Evolutionary conservation across 2,113 vertebrate genomes (phyloP).

Genomic region (Oncorhynchus clarkii): DNA sequence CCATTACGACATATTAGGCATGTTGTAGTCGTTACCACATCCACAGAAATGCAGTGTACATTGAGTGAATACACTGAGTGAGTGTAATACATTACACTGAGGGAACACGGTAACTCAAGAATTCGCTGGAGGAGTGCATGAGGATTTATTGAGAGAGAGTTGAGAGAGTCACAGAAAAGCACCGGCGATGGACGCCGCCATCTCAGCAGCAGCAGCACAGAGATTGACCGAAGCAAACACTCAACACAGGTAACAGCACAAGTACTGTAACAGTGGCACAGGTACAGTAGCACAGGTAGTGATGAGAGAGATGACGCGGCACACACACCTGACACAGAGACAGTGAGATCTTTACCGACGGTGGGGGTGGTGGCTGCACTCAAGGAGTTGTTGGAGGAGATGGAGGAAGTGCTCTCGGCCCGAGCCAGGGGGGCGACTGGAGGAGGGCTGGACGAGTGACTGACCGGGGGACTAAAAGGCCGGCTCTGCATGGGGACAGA

Average conservation of each 20-base stretch:
- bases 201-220: no score
- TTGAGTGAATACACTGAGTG: no score
- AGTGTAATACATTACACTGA: no score
- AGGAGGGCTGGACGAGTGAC: constrained; percentile 93
- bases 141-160: no score
- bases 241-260: background rate
- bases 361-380: constrained; percentile 96
- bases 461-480: constrained; percentile 92
- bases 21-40: no score
- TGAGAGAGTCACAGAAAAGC: no score
- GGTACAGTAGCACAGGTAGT: background rate
- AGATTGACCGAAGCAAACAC: background rate
- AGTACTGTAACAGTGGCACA: background rate
- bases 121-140: no score
- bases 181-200: no score
- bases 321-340: constrained; percentile 78
- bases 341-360: constrained; percentile 84
- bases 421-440: constrained; percentile 93
- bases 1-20: no score
- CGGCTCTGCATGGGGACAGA: constrained; percentile 76
- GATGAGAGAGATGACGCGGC: constrained; percentile 28
- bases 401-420: constrained; percentile 97
- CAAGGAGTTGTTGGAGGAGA: constrained; percentile 96
- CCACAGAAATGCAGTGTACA: no score
- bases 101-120: no score